These are phyloP conservation scores for Panthera leo DNA, from an alignment of 2,113 vertebrate genomes.

Conservation along the genomic window DNA sequence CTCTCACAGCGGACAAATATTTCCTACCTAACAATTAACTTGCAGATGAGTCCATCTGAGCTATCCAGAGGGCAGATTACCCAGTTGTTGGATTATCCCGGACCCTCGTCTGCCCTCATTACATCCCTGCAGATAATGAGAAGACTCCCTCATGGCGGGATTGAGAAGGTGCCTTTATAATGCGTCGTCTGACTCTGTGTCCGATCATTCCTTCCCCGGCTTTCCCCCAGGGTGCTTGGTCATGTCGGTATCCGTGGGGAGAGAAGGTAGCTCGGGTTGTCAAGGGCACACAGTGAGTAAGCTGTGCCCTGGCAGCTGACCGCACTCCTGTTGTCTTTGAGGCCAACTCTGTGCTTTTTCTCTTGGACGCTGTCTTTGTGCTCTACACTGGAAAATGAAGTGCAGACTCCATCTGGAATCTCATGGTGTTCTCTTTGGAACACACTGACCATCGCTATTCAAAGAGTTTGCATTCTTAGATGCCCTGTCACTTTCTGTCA, in stretches of 20 bases:
- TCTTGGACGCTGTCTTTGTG: not conserved
- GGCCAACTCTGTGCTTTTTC: too few relatives aligned
- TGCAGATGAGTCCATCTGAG: not conserved
- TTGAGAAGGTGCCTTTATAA: too few relatives aligned
- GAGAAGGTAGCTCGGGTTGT: not conserved
- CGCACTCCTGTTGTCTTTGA: rapidly evolving
- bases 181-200: not conserved
- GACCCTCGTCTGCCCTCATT: not conserved
- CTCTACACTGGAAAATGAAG: not conserved
- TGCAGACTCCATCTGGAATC: not conserved
- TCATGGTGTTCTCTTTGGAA: not conserved
- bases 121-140: not conserved
- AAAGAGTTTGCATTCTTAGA: not conserved
- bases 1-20: not conserved
- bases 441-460: rapidly evolving
- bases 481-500: rapidly evolving
- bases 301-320: not conserved
- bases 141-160: not conserved
- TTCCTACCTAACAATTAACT: not conserved
- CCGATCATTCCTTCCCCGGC: not conserved
- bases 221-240: not conserved
- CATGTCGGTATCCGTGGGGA: not conserved
- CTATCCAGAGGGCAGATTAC: not conserved
- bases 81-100: not conserved
- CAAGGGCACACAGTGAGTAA: too few relatives aligned